These are phyloP conservation scores for Drosophila histrio DNA, from an alignment of 2,888 invertebrate species.

Conservation along the genomic window DNA sequence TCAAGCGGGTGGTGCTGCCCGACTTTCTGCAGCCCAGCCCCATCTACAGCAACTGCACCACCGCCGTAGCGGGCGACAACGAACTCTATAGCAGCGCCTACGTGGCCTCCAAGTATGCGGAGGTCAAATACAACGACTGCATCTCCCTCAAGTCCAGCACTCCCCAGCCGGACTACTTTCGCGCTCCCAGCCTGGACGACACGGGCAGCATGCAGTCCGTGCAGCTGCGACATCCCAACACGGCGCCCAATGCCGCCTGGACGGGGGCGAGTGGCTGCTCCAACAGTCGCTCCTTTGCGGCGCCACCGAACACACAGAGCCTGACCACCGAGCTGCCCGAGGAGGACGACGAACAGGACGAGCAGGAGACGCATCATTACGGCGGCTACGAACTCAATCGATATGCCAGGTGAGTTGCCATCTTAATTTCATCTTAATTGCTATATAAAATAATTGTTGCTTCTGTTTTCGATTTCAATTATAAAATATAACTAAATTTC, in stretches of 20 bases:
- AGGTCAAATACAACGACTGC: constrained; percentile 81
- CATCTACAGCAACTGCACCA: constrained; percentile 83
- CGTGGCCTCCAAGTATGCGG: constrained; percentile 76
- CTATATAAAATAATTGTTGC: too few species aligned
- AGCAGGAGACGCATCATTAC: constrained; percentile 57
- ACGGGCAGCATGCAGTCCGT: constrained; percentile 77
- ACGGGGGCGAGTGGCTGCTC: constrained; percentile 15
- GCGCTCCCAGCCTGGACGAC: constrained; percentile 72
- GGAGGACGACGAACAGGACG: constrained; percentile 74
- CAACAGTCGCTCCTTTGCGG: constrained; percentile 73
- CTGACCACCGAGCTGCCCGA: constrained; percentile 83
- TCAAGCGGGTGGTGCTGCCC: constrained; percentile 83
- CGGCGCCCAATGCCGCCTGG: constrained; percentile 41
- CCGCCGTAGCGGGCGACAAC: constrained; percentile 70
- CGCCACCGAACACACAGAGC: constrained; percentile 82
- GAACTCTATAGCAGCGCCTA: constrained; percentile 82
- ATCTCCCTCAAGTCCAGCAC: constrained; percentile 83
- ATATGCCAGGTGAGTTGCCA: constrained; percentile 78
- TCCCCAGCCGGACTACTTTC: constrained; percentile 83
- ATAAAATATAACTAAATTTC: too few species aligned
- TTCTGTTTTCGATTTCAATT: too few species aligned
- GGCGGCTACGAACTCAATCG: constrained; percentile 82
- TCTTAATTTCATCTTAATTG: too few species aligned
- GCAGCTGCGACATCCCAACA: constrained; percentile 76
- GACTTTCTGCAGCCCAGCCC: constrained; percentile 83